Conservation (phyloP, 2,888 invertebrate species). For the Drosophila nigricruria region DNA sequence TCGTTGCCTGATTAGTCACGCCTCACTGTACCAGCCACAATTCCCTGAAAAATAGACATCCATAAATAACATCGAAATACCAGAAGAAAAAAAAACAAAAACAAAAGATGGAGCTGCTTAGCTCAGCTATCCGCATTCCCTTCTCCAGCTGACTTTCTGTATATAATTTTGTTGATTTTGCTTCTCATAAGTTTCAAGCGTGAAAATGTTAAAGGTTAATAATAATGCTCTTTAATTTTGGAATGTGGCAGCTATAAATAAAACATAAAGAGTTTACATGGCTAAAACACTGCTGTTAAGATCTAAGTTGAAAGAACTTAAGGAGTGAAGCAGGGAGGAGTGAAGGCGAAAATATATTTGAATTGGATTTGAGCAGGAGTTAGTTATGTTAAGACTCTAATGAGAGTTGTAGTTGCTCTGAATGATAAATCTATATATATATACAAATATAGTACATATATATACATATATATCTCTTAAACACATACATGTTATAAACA, state of each 20-base stretch:
- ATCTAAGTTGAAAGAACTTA: not conserved
- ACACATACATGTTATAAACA: no score
- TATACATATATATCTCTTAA: no score
- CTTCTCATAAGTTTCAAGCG: slow-evolving; percentile 70
- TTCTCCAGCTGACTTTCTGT: slow-evolving; percentile 25
- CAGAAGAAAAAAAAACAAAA: slow-evolving; percentile 3
- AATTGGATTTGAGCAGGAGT: not conserved
- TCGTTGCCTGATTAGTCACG: slow-evolving; percentile 72
- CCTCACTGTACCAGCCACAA: slow-evolving; percentile 57
- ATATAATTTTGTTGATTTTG: slow-evolving; percentile 40
- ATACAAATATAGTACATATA: not conserved
- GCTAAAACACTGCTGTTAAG: slow-evolving; percentile 28
- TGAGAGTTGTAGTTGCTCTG: not conserved
- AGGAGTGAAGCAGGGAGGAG: no score
- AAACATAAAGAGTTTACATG: slow-evolving; percentile 3
- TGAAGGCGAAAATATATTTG: not conserved
- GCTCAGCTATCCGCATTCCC: slow-evolving; percentile 29
- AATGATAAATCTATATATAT: not conserved
- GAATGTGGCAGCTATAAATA: slow-evolving; percentile 25
- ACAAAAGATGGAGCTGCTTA: slow-evolving; percentile 14
- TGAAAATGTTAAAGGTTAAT: slow-evolving; percentile 79
- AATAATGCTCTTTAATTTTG: slow-evolving; percentile 64
- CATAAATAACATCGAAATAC: slow-evolving; percentile 67
- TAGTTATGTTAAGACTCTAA: not conserved
- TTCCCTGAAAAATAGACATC: slow-evolving; percentile 69